A percentile compares a stretch with the other conserved stretches of the same genome.
These are phyloP conservation scores for Eclectus roratus DNA, from an alignment of 2,113 vertebrate genomes.

Conservation along the genomic window DNA sequence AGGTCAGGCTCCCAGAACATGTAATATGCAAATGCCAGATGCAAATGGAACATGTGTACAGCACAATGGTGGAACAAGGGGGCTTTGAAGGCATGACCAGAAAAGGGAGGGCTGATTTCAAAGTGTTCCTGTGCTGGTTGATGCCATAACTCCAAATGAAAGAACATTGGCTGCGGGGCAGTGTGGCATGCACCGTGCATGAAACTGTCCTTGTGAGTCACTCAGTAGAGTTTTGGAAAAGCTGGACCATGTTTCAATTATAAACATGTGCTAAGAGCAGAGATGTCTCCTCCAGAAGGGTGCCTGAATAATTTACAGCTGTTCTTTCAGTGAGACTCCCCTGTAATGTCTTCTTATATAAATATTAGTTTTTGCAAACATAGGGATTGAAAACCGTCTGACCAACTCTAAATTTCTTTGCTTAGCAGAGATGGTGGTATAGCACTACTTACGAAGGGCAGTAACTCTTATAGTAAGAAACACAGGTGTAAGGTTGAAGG, in stretches of 20 bases:
- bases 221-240: not conserved
- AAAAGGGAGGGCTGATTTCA: not conserved
- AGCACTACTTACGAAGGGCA: not conserved
- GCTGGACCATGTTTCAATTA: not conserved
- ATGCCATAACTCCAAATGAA: not conserved
- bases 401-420: not conserved
- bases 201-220: not conserved
- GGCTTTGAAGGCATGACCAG: not conserved
- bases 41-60: not conserved
- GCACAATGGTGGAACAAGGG: not conserved
- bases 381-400: not conserved
- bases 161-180: not conserved
- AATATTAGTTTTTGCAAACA: slow-evolving; percentile 23
- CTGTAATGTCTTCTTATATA: not conserved
- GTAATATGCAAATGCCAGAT: not conserved
- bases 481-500: not conserved
- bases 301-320: slow-evolving; percentile 15
- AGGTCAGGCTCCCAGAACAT: not conserved
- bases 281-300: not conserved
- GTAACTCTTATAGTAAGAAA: not conserved
- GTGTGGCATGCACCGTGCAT: fast-evolving
- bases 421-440: not conserved
- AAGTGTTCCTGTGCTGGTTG: not conserved
- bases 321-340: not conserved
- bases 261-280: slow-evolving; percentile 2